Conservation (phyloP, 2,113 vertebrate species). For the Poecile atricapillus region DNA sequence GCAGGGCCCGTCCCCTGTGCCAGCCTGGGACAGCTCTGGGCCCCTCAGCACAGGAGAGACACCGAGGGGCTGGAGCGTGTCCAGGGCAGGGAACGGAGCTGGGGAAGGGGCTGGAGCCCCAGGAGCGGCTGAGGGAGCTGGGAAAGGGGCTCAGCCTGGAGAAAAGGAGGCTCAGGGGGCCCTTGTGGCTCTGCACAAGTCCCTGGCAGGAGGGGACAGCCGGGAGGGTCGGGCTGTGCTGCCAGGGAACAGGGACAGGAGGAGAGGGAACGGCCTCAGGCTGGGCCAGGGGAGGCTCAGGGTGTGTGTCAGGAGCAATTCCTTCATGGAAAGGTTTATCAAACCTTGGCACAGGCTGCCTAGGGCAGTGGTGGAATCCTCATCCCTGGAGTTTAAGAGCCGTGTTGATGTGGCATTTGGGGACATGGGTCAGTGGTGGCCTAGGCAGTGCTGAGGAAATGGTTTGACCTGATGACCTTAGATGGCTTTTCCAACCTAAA, state of each 20-base stretch:
- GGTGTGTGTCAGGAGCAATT: neutral
- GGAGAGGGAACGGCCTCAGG: neutral
- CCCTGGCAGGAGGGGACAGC: neutral
- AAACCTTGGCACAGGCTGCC: neutral
- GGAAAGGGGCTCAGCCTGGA: neutral
- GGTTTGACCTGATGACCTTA: too few relatives aligned
- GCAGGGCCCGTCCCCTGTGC: neutral
- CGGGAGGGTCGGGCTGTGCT: fast-evolving
- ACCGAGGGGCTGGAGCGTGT: neutral
- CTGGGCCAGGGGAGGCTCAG: fast-evolving
- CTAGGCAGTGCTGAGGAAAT: neutral
- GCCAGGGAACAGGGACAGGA: neutral
- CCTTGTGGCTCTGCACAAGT: neutral
- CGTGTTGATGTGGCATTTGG: neutral
- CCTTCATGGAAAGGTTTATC: neutral
- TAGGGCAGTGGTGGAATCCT: neutral
- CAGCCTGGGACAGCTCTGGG: neutral
- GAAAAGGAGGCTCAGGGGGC: neutral
- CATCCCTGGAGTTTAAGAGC: neutral
- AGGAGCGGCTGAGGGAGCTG: neutral
- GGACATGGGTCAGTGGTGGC: too few relatives aligned
- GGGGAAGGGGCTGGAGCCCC: neutral
- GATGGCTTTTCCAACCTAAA: neutral
- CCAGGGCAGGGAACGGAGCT: neutral
- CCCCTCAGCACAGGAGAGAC: neutral